phyloP scores from a whole-genome alignment of 2,113 vertebrate species.

The Bubo bubo region DNA sequence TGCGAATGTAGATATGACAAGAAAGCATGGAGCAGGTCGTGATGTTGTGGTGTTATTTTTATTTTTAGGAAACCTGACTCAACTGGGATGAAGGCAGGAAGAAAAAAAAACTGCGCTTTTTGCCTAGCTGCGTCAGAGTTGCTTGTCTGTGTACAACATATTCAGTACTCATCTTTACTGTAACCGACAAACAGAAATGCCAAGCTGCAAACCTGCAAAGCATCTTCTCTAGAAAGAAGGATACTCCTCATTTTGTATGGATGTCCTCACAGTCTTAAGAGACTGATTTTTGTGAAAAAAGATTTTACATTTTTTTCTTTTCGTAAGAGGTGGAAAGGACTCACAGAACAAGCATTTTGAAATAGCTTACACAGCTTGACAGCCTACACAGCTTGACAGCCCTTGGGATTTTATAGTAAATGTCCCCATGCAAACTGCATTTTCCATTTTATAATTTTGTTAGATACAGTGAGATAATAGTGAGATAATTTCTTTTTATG shows the following conservation, averaged over 20 bases:
- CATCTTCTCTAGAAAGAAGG: not conserved
- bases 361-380: not conserved
- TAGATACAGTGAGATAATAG: not conserved
- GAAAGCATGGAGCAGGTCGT: rapidly evolving
- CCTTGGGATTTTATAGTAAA: not conserved
- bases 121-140: not conserved
- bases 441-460: not conserved
- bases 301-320: not conserved
- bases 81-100: not conserved
- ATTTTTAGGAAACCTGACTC: not conserved
- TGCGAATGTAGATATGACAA: not conserved
- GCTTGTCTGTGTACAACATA: rapidly evolving
- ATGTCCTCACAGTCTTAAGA: not conserved
- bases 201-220: not conserved
- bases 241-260: not conserved
- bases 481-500: not conserved
- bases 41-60: not conserved
- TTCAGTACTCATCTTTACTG: not conserved
- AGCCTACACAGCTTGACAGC: not conserved
- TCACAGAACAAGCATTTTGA: not conserved
- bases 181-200: not conserved
- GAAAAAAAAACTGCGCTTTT: not conserved
- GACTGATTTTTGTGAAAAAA: not conserved
- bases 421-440: not conserved
- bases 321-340: not conserved